Base-by-base conservation (phyloP, 2,797 vertebrate genomes). In the Chrosomus eos region DNA sequence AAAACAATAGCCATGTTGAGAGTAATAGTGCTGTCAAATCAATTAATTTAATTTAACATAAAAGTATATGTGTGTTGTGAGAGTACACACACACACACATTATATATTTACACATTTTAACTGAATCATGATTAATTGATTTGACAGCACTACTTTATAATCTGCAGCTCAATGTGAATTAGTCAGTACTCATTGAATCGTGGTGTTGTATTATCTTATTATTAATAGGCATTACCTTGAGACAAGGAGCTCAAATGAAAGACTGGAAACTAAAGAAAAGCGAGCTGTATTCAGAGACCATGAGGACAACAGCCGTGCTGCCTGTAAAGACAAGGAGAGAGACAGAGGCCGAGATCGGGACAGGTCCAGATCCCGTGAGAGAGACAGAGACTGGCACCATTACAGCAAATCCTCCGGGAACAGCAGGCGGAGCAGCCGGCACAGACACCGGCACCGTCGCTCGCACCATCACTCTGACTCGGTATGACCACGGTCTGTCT, bases 331-430 rank as follows among this genome's bases (percentile, higher is more conserved):
- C 53, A 48, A 71, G 38, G 76, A 40, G 28, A 70, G 28, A 36
- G 92, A 78, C 82, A 70, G 28, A 36, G 92, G 76, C 82, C 92
- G 89, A 76, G 87, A 84, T 14, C 71, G 64, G 38, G 93, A 93
- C 68, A 60, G 19, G 48, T 79, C 77, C 62, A 80, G 77, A 16
- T 80, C 28, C 43, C 68, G 74, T 2, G 75, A 38, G 23, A 71
- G 38, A 70, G 92, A 80, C 85, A 0, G 75, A 78, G 96, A 97
- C 92, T 96, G 95, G 96, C 95, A 95, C 89, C 97, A 98, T 92
- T 97, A 97, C 94, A 98, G 97, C 96, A 98, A 98, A 92, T 98
- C 97, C 43, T 98, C 97, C 5, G 96, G 96, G 40, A 95, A 91
- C 90, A 95, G 96, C 88, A 93, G 94, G 88, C 96, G 93, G 88